Evolutionary conservation across 2,113 vertebrate genomes (phyloP).

Genomic region (Orycteropus afer): DNA sequence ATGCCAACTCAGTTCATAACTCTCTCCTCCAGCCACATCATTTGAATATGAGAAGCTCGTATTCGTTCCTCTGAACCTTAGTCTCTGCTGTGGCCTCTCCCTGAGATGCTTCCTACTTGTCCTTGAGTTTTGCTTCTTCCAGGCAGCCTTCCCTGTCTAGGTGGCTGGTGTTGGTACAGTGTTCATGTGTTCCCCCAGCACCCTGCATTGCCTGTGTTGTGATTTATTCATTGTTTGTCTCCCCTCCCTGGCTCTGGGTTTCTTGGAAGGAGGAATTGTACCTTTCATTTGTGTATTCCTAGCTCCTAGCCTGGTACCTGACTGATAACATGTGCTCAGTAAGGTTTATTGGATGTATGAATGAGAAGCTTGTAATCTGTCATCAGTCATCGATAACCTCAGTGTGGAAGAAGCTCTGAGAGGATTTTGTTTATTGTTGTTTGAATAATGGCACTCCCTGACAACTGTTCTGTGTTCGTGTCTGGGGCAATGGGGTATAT

Average conservation of each 20-base stretch:
- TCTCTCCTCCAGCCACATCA: fast-evolving
- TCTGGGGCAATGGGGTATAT: neutral
- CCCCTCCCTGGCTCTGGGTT: neutral
- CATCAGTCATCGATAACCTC: neutral
- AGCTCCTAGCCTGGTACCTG: neutral
- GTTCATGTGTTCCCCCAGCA: fast-evolving
- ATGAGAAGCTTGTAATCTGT: neutral
- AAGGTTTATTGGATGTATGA: neutral
- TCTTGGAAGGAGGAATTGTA: neutral
- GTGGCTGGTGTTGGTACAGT: neutral
- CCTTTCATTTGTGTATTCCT: neutral
- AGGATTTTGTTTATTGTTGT: neutral
- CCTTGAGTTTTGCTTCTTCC: neutral
- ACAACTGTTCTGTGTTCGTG: fast-evolving
- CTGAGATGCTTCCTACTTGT: too few species aligned
- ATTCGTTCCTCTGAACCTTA: neutral
- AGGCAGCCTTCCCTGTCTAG: neutral
- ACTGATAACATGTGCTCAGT: neutral
- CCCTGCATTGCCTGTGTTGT: neutral
- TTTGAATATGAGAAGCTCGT: fast-evolving
- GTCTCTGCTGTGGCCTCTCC: neutral
- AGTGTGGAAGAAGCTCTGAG: neutral
- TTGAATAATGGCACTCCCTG: neutral
- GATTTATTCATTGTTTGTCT: neutral
- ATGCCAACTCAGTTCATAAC: neutral